Evolutionary conservation across 2,113 vertebrate species (phyloP).

Genomic region (Alces alces): DNA sequence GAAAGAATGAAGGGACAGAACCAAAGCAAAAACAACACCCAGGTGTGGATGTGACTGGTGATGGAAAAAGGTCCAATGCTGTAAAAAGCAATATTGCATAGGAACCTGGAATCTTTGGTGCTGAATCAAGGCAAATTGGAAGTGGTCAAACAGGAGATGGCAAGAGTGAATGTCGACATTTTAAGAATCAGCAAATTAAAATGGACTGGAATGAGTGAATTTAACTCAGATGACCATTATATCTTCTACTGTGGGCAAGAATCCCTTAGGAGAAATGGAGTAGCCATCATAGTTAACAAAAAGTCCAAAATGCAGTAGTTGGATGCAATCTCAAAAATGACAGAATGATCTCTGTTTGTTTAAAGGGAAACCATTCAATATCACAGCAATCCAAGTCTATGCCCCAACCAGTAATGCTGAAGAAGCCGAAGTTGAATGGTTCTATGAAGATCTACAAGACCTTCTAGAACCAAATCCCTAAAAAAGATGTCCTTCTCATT

Average conservation of each 20-base stretch:
- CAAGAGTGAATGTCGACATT: neutral
- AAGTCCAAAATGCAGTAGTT: neutral
- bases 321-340: neutral
- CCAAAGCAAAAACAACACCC: neutral
- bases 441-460: neutral
- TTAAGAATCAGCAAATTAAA: neutral
- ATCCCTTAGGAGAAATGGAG: neutral
- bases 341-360: neutral
- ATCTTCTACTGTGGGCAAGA: neutral
- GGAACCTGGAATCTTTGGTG: neutral
- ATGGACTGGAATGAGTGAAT: neutral
- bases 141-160: neutral
- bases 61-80: neutral
- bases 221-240: neutral
- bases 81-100: neutral
- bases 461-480: neutral
- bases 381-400: neutral
- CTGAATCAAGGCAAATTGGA: neutral
- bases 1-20: neutral
- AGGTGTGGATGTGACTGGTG: neutral
- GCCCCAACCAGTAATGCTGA: neutral
- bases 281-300: neutral
- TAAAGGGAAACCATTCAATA: neutral
- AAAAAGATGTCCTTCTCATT: neutral
- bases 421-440: neutral